Conservation (phyloP, 2,888 invertebrate species). For the Litoditis marina region DNA sequence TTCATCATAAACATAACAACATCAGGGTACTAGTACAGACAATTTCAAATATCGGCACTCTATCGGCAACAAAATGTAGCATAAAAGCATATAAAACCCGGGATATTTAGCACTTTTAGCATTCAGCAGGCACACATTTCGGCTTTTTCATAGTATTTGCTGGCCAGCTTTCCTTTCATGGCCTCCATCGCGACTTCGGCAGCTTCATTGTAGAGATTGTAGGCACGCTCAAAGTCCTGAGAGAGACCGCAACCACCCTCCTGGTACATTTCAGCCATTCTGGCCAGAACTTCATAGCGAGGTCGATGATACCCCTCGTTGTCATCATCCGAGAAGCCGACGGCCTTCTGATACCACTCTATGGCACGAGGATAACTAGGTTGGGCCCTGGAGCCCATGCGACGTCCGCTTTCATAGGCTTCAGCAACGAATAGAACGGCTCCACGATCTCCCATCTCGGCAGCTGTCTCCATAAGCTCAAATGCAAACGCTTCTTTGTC, state of each 20-base stretch:
- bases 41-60: not conserved
- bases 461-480: conserved; percentile 64
- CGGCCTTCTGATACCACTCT: conserved; percentile 44
- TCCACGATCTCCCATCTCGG: conserved; percentile 65
- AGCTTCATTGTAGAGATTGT: conserved; percentile 66
- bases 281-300: conserved; percentile 64
- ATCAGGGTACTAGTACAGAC: not conserved
- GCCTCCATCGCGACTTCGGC: conserved; percentile 67
- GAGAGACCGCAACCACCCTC: conserved; percentile 64
- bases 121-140: conserved; percentile 43
- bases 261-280: conserved; percentile 65
- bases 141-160: conserved; percentile 60
- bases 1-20: not conserved
- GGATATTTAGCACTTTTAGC: too few relatives aligned
- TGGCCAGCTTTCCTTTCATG: conserved; percentile 68
- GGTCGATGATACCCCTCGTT: conserved; percentile 45
- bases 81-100: conserved; percentile 1
- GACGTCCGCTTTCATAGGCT: conserved; percentile 65
- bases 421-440: conserved; percentile 67
- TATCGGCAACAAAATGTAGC: not conserved
- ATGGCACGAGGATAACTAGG: conserved; percentile 37
- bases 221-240: conserved; percentile 64
- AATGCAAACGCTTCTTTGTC: conserved; percentile 55
- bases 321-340: conserved; percentile 56
- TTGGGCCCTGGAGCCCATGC: conserved; percentile 28